These are phyloP conservation scores for Pseudococcus jackbeardsleyi DNA, from an alignment of 2,888 invertebrate genomes.

Conservation along the genomic window DNA sequence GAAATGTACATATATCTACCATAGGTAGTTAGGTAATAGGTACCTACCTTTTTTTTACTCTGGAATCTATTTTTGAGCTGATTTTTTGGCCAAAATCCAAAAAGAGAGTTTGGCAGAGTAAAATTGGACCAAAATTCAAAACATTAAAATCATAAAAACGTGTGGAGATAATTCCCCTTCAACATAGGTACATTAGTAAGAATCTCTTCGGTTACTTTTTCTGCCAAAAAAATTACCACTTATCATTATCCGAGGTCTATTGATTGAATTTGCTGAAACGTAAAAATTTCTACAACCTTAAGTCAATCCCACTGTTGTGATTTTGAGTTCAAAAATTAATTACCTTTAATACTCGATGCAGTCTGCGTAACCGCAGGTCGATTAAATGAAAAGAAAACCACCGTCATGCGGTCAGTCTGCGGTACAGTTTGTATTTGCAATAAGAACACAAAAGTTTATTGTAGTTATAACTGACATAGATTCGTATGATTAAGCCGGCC, in stretches of 20 bases:
- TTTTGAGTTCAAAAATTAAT: slow-evolving; percentile 1
- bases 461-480: slow-evolving; percentile 46
- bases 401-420: slow-evolving; percentile 47
- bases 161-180: no score
- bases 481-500: slow-evolving; percentile 16
- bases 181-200: not conserved
- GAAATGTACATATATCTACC: no score
- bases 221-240: not conserved
- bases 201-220: not conserved
- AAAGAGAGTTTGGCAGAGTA: no score
- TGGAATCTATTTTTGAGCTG: no score
- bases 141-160: no score
- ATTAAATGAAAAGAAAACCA: slow-evolving; percentile 44
- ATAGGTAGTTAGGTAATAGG: no score
- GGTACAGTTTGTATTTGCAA: not conserved
- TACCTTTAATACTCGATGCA: not conserved
- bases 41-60: no score
- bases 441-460: slow-evolving; percentile 41
- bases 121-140: no score
- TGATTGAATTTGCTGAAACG: not conserved
- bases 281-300: not conserved
- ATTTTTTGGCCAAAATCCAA: no score
- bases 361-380: slow-evolving; percentile 26
- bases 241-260: not conserved
- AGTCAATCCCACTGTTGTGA: not conserved